A percentile compares a stretch with the other conserved stretches of the same genome.
Evolutionary conservation across 2,797 vertebrate genomes (phyloP).

Genomic region (Eulemur mongoz): DNA sequence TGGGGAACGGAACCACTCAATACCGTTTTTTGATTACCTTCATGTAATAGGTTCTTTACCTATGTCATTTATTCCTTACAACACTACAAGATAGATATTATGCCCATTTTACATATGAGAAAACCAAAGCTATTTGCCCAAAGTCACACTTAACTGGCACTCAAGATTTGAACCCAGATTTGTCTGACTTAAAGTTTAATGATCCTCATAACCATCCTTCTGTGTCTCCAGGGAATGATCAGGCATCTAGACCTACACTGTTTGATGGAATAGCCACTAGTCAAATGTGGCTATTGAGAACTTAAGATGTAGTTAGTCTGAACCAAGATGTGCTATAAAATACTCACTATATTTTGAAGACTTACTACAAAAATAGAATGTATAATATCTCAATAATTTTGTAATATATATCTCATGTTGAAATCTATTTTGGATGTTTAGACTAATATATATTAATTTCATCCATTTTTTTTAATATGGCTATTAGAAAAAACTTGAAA

Average conservation of each 20-base stretch:
- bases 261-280: background rate
- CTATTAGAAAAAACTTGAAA: background rate
- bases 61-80: background rate
- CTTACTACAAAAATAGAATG: background rate
- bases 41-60: background rate
- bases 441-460: background rate
- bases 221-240: background rate
- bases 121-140: background rate
- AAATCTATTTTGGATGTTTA: background rate
- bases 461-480: background rate
- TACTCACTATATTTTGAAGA: background rate
- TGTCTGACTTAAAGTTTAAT: background rate
- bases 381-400: background rate
- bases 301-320: background rate
- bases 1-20: background rate
- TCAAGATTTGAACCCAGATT: background rate
- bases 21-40: background rate
- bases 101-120: background rate
- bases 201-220: background rate
- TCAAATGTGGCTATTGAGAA: background rate
- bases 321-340: background rate
- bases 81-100: too few relatives aligned
- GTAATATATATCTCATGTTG: background rate
- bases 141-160: background rate
- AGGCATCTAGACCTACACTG: background rate